phyloP scores from a whole-genome alignment of 2,113 vertebrate genomes.

The Heptranchias perlo region DNA sequence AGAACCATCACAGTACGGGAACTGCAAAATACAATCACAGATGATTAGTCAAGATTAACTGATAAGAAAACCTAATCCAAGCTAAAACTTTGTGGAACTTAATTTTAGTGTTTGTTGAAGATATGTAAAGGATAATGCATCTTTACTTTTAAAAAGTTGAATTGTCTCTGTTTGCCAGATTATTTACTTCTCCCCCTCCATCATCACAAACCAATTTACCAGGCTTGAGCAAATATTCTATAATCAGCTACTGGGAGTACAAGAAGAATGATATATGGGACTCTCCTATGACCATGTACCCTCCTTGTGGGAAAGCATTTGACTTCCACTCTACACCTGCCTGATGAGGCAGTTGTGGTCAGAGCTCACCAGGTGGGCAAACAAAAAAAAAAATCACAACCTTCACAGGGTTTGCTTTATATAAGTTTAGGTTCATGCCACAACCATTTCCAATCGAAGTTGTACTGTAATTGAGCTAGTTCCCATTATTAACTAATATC shows the following conservation, averaged over 20 bases:
- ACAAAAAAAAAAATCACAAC: background rate
- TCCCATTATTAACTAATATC: background rate
- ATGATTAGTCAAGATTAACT: slow-evolving; percentile 14
- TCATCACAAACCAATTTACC: background rate
- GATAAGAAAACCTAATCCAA: background rate
- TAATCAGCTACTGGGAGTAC: background rate
- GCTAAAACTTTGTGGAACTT: background rate
- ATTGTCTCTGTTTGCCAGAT: background rate
- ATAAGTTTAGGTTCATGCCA: background rate
- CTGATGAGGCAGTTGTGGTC: background rate
- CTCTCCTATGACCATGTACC: background rate
- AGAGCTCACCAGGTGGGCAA: background rate
- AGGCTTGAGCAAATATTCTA: background rate
- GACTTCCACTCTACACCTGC: background rate
- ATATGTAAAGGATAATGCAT: background rate
- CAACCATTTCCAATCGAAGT: background rate
- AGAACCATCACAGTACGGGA: slow-evolving; percentile 64
- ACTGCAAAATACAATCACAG: slow-evolving; percentile 48
- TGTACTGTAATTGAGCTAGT: background rate
- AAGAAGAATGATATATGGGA: background rate
- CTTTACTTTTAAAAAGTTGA: background rate
- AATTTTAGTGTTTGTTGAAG: background rate
- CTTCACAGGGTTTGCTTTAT: background rate
- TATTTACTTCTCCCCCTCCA: background rate
- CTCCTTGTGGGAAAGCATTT: background rate